Conservation (phyloP, 2,113 vertebrate genomes). For the Rhea americana region DNA sequence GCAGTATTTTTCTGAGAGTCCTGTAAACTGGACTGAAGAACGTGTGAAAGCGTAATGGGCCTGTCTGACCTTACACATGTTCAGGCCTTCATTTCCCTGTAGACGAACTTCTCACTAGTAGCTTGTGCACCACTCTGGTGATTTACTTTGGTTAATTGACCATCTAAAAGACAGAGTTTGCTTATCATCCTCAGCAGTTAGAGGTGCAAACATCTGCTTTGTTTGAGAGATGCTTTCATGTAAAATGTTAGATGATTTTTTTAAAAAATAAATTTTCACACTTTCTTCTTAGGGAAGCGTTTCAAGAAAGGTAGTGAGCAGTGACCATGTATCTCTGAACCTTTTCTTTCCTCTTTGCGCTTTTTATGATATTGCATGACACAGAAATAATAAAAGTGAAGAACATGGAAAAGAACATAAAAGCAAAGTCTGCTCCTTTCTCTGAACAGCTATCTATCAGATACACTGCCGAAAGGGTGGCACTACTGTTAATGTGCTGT, state of each 20-base stretch:
- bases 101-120: not conserved
- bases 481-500: not conserved
- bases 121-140: not conserved
- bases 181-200: not conserved
- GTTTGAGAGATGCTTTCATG: not conserved
- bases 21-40: not conserved
- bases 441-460: slow-evolving; percentile 9
- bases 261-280: not conserved
- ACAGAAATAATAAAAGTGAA: not conserved
- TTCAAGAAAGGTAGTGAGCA: not conserved
- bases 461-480: slow-evolving; percentile 3
- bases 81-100: not conserved
- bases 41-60: not conserved
- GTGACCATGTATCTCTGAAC: not conserved
- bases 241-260: not conserved
- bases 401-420: not conserved
- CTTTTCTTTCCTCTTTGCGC: not conserved
- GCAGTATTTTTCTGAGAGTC: not conserved
- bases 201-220: not conserved
- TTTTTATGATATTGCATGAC: not conserved
- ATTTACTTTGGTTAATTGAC: not conserved
- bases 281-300: not conserved
- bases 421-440: not conserved
- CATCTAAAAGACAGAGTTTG: not conserved
- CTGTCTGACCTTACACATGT: not conserved